Conservation (phyloP, 2,113 vertebrate genomes). For the Chloropsis cyanopogon region DNA sequence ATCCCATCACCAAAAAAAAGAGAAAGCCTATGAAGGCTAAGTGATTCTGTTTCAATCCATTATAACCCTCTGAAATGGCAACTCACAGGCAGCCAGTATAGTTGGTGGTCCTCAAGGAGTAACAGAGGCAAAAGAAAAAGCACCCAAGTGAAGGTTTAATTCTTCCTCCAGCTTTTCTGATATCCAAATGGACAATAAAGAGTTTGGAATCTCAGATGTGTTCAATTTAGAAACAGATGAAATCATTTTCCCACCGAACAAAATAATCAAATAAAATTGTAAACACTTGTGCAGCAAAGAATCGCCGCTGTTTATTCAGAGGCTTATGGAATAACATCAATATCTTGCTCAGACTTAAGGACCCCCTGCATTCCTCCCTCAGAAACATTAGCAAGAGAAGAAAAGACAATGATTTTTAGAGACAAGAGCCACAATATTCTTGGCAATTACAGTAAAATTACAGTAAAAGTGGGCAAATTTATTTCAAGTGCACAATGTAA, state of each 20-base stretch:
- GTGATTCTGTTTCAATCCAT: background rate
- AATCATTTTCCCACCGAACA: background rate
- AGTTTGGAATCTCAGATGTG: background rate
- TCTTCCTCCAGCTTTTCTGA: background rate
- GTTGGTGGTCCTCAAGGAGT: background rate
- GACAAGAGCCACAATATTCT: background rate
- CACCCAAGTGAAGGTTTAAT: background rate
- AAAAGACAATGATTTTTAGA: background rate
- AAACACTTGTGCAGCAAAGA: background rate
- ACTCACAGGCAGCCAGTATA: background rate
- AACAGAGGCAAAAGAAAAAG: background rate
- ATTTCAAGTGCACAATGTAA: slow-evolving; percentile 1
- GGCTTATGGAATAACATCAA: background rate
- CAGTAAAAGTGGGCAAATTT: background rate
- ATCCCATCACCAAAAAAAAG: background rate
- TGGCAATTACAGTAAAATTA: slow-evolving; percentile 12
- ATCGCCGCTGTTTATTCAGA: background rate
- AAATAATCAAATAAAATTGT: background rate
- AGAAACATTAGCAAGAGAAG: background rate
- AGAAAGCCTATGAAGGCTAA: background rate
- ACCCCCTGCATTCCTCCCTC: background rate
- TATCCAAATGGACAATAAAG: background rate
- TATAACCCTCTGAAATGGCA: background rate
- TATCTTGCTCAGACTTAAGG: background rate
- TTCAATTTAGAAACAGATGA: background rate